These are phyloP conservation scores for Pharmacophagus antenor DNA, from an alignment of 2,888 invertebrate genomes.

Conservation along the genomic window DNA sequence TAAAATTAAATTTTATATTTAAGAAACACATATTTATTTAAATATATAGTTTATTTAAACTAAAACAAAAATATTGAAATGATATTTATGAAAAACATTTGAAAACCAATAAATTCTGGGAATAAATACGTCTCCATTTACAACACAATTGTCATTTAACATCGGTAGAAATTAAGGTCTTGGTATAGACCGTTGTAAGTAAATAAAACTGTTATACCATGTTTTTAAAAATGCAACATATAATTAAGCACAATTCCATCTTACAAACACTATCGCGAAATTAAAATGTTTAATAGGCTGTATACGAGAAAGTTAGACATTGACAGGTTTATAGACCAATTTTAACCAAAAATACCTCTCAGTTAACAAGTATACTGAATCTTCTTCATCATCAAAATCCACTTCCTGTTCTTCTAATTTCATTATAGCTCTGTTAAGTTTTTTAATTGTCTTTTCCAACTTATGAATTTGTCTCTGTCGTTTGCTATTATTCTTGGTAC, in stretches of 20 bases:
- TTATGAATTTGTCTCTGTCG: constrained; percentile 78
- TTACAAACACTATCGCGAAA: too few species aligned
- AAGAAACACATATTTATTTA: neutral
- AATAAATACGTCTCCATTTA: too few species aligned
- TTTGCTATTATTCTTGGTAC: constrained; percentile 63
- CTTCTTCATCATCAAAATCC: constrained; percentile 86
- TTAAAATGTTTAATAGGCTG: too few species aligned
- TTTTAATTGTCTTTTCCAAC: constrained; percentile 81
- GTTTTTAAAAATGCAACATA: too few species aligned
- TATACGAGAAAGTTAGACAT: neutral
- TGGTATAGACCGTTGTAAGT: too few species aligned
- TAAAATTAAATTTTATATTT: neutral
- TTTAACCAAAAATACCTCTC: constrained; percentile 74
- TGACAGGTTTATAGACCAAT: neutral
- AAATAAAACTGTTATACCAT: too few species aligned
- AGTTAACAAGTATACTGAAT: constrained; percentile 86
- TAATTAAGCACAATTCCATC: too few species aligned
- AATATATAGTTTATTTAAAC: neutral
- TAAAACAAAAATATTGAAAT: neutral
- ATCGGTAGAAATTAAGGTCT: too few species aligned
- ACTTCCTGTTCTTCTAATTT: constrained; percentile 85
- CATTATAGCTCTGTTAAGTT: constrained; percentile 84
- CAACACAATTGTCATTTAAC: too few species aligned
- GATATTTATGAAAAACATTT: too few species aligned
- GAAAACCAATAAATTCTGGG: too few species aligned